Evolutionary conservation across 2,888 invertebrate genomes (phyloP).

Genomic region (Malacosoma neustria): DNA sequence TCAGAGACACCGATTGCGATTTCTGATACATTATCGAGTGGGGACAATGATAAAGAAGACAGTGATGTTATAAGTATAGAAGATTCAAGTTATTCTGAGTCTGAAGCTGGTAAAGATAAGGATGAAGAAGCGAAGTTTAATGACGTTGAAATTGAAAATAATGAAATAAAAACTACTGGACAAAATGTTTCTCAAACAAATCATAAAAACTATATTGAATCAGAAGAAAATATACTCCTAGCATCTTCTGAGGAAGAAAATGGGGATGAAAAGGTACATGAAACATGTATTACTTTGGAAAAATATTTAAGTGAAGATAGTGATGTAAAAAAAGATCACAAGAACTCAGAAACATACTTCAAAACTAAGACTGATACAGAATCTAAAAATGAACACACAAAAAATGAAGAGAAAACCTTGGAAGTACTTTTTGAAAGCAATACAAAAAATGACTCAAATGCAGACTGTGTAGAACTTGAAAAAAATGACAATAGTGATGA

Average conservation of each 20-base stretch:
- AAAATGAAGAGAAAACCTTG: too few relatives aligned
- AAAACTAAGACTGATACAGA: not conserved
- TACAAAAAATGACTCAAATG: conserved; percentile 1
- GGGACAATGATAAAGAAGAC: conserved; percentile 22
- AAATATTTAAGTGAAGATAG: conserved; percentile 1
- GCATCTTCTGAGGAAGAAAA: conserved; percentile 44
- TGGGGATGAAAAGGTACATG: conserved; percentile 13
- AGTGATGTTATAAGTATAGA: conserved; percentile 57
- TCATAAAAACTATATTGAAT: conserved; percentile 27
- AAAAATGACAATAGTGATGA: too few relatives aligned
- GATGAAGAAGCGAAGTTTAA: conserved; percentile 7
- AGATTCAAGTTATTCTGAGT: conserved; percentile 60
- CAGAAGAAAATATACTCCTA: conserved; percentile 38
- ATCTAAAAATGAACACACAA: conserved; percentile 2
- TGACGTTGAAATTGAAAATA: conserved; percentile 4
- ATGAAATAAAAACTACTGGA: conserved; percentile 4
- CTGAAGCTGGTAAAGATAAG: conserved; percentile 26
- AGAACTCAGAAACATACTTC: not conserved
- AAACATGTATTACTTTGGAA: not conserved
- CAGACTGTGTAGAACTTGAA: conserved; percentile 5
- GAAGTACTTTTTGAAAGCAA: too few relatives aligned
- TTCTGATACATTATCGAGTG: conserved; percentile 44
- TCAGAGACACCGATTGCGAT: conserved; percentile 46
- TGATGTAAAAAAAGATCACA: not conserved
- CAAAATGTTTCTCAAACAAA: conserved; percentile 19